Evolutionary conservation across 1,140 invertebrate genomes (phyloP), one percentile per base, ranked within the genome.

Genomic region (Thrips palmi): DNA sequence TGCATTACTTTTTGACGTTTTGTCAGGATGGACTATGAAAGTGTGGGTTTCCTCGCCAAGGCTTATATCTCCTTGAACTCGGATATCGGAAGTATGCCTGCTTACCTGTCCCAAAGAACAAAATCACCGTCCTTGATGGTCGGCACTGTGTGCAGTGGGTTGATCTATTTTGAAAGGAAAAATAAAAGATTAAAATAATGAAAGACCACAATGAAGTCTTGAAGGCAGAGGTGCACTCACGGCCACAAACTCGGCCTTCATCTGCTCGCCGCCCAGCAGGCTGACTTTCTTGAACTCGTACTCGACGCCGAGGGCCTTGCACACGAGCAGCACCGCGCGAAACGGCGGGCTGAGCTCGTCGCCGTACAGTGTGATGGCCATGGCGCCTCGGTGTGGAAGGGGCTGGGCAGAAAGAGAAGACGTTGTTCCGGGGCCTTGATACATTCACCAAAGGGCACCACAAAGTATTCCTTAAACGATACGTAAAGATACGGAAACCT

Each of bases 181-280:
- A n/a, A n/a, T n/a, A n/a, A n/a, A n/a, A n/a, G n/a, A n/a, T n/a
- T n/a, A n/a, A n/a, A n/a, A n/a, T n/a, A n/a, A n/a, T n/a, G n/a
- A n/a, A n/a, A n/a, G n/a, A n/a, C n/a, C n/a, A n/a, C n/a, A n/a
- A n/a, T n/a, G n/a, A n/a, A n/a, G n/a, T n/a, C n/a, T n/a, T n/a
- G n/a, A n/a, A 50, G 69, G 65, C n/a, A n/a, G n/a, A n/a, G n/a
- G n/a, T 11, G 72, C 71, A 52, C 40, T 46, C 66, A 84, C 74
- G 69, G 83, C 74, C 4, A 77, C 27, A 54, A 69, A 84, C 48
- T 79, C 73, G 2, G 74, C 68, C 25, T 63, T 74, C 47, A 75
- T 47, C 28, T 79, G 68, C 46, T 82, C 77, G 18, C 73, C 73
- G 35, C 68, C 65, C 41, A 72, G 48, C 14, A 78, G 48, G 49